Conservation (phyloP, 2,113 vertebrate species). For the Sylvietta virens region DNA sequence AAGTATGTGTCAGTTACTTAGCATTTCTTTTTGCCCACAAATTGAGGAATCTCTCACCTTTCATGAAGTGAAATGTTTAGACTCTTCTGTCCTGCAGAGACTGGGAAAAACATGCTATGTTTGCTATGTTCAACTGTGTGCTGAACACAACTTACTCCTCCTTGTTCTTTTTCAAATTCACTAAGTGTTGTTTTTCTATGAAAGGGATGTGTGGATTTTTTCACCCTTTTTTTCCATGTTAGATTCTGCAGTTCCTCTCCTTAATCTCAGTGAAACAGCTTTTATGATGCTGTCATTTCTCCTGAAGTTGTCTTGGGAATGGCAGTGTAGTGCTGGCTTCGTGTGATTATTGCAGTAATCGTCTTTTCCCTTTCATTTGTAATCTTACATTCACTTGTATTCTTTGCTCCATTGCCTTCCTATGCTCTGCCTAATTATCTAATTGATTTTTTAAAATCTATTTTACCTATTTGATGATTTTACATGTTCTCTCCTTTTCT, state of each 20-base stretch:
- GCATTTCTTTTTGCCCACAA: not conserved
- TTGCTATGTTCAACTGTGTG: not conserved
- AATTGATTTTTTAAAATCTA: not conserved
- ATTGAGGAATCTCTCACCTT: not conserved
- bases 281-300: not conserved
- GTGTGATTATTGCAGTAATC: not conserved
- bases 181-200: not conserved
- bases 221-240: not conserved
- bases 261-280: not conserved
- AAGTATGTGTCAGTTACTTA: not conserved
- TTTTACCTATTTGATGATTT: not conserved
- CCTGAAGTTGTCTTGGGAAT: not conserved
- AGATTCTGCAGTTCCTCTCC: not conserved
- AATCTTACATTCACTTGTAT: not conserved
- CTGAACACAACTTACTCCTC: not conserved
- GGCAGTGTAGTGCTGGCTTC: not conserved
- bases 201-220: not conserved
- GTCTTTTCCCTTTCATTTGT: not conserved
- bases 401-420: not conserved
- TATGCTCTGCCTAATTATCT: not conserved
- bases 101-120: accelerated
- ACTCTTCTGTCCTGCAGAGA: not conserved
- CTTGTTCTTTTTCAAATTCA: not conserved
- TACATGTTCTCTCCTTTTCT: not conserved
- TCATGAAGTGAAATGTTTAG: not conserved